Conservation (phyloP, 1,140 invertebrate genomes). For the Euglossa dilemma region DNA sequence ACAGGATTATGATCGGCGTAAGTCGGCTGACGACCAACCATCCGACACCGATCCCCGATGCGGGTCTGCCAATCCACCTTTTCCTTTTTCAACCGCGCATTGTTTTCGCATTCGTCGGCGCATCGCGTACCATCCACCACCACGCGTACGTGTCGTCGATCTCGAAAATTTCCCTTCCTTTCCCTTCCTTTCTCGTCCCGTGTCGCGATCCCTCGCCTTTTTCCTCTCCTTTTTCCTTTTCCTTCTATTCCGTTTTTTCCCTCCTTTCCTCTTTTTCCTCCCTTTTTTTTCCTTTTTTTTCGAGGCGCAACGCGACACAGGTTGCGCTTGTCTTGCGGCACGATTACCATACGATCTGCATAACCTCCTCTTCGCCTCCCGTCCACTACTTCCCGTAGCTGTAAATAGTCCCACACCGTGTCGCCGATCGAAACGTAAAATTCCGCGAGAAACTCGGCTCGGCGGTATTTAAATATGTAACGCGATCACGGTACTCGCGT, state of each 20-base stretch:
- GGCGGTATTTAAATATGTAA: not conserved
- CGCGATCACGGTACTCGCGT: not conserved
- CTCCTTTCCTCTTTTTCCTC: slow-evolving; percentile 44
- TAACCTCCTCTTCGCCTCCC: slow-evolving; percentile 64
- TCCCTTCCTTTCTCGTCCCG: no score
- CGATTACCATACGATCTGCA: slow-evolving; percentile 80
- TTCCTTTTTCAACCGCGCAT: slow-evolving; percentile 7
- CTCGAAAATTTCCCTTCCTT: slow-evolving; percentile 42
- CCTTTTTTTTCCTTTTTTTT: slow-evolving; percentile 27
- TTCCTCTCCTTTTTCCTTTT: not conserved
- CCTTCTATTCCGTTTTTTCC: no score
- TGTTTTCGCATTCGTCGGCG: not conserved
- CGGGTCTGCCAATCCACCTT: not conserved
- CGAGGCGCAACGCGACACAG: slow-evolving; percentile 71
- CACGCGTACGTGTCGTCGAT: slow-evolving; percentile 1
- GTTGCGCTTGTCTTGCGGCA: slow-evolving; percentile 73
- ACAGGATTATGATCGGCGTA: slow-evolving; percentile 29
- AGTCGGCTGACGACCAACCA: not conserved
- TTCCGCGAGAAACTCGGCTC: slow-evolving; percentile 20
- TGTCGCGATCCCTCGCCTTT: not conserved
- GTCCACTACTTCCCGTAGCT: slow-evolving; percentile 70
- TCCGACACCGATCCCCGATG: not conserved
- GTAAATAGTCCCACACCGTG: slow-evolving; percentile 66
- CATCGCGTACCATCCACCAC: not conserved
- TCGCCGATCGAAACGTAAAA: slow-evolving; percentile 24